phyloP scores from a whole-genome alignment of 2,797 vertebrate species.

The Phrynocephalus vlangalii region DNA sequence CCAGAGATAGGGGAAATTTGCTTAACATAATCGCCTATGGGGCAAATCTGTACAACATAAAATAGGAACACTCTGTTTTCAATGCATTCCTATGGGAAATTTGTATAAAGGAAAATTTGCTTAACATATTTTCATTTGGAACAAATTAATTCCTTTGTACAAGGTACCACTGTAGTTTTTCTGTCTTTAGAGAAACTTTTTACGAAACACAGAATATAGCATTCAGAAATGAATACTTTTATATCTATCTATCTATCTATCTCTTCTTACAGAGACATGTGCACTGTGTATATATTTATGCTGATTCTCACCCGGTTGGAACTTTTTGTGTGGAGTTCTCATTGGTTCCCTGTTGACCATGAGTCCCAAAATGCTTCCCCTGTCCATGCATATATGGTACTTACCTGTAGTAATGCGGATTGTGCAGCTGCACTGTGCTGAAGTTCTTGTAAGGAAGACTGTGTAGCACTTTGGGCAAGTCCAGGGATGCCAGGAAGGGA shows the following conservation, averaged over 20 bases:
- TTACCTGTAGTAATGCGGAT: conserved; percentile 93
- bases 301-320: conserved; percentile 11
- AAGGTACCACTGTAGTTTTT: too few relatives aligned
- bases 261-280: background rate
- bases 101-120: too few relatives aligned
- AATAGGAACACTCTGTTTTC: too few relatives aligned
- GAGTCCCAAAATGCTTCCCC: background rate
- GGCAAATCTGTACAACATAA: too few relatives aligned
- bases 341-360: background rate
- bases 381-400: background rate
- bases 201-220: background rate
- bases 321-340: background rate
- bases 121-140: too few relatives aligned
- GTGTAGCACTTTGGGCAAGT: conserved; percentile 89
- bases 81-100: too few relatives aligned
- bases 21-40: too few relatives aligned
- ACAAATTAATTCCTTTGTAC: too few relatives aligned
- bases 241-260: background rate
- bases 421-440: conserved; percentile 90
- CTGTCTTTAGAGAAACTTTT: background rate
- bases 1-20: too few relatives aligned
- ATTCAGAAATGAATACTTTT: background rate
- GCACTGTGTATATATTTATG: background rate
- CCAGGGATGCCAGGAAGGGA: conserved; percentile 92
- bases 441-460: conserved; percentile 86